Base-by-base conservation (phyloP, 92 coral and sea anemone species). In the Parazoanthus swiftii region DNA sequence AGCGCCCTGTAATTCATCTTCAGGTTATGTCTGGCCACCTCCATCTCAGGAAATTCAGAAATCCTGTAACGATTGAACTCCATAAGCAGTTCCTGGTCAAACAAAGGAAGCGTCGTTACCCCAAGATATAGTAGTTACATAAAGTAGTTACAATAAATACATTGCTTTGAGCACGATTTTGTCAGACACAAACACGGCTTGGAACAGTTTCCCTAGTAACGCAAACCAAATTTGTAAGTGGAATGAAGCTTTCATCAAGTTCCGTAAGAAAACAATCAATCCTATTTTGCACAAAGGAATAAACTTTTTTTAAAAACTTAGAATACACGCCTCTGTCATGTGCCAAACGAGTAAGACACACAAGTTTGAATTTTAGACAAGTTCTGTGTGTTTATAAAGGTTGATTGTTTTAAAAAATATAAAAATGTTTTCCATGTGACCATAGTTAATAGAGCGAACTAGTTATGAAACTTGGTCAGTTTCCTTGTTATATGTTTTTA, bases 31-130 rank as follows among this genome's bases (percentile, higher is more conserved):
- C 99, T 80, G 1, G 92, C 87, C 3, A 92, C 94, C 43, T 95
- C 99, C 94, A 95, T 94, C 44, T 94, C 95, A 42, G 96, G 95
- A 88, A 95, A 97, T 71, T 97, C 99, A 36, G 93, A 85, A 54
- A 95, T 93, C 29, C 98, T 92, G 76, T 95, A 97, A 50, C 94
- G 97, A 81, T 97, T 95, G 84, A 92, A 95, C 42, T 93, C 98
- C 67, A 91, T 92, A 14, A 97, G 95, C 63, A 95, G 93, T 51
- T 97, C 99, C 99, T 97, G 72, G 15, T 72, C 81, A 51, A 48
- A 16, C 35, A 48, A 48, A 71, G 6, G 26, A n/a, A 70, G 33
- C 11, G 36, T 8, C 73, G 26, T 42, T 37, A 35, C 9, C 2
- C 8, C 44, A 3, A 6, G 42, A 72, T 39, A 29, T 0, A 29